Percentiles rank a stretch among this genome's conserved stretches.
These are phyloP conservation scores for Pachycephus smyrnensis DNA, from an alignment of 2,888 invertebrate genomes.

Conservation along the genomic window DNA sequence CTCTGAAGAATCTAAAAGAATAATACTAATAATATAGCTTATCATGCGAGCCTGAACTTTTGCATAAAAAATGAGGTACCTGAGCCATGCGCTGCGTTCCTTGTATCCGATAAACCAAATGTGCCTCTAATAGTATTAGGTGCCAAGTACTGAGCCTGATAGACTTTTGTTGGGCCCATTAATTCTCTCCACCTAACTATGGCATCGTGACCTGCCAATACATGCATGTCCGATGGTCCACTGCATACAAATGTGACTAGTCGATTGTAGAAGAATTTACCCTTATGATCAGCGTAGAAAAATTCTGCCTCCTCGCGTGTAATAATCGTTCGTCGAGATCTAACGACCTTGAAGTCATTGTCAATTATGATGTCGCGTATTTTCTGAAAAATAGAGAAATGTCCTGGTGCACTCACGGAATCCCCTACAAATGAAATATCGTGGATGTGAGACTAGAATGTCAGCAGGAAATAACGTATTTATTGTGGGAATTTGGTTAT, in stretches of 20 bases:
- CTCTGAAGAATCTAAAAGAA: slow-evolving; percentile 77
- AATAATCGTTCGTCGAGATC: slow-evolving; percentile 75
- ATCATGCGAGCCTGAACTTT: neutral
- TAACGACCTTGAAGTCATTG: slow-evolving; percentile 80
- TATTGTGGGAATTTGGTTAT: too few species aligned
- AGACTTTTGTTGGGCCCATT: slow-evolving; percentile 93
- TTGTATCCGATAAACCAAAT: slow-evolving; percentile 92
- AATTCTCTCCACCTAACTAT: slow-evolving; percentile 84
- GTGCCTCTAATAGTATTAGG: slow-evolving; percentile 84
- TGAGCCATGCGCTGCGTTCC: slow-evolving; percentile 95
- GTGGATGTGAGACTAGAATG: too few species aligned
- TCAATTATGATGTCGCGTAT: slow-evolving; percentile 76
- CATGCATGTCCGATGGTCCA: slow-evolving; percentile 85
- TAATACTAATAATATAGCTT: slow-evolving; percentile 13
- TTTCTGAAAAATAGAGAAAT: slow-evolving; percentile 64
- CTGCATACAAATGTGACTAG: slow-evolving; percentile 87
- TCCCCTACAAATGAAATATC: too few species aligned
- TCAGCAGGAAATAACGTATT: too few species aligned
- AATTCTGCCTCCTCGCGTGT: slow-evolving; percentile 74
- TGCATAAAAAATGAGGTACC: slow-evolving; percentile 69
- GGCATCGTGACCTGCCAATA: slow-evolving; percentile 82
- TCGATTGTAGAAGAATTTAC: slow-evolving; percentile 86
- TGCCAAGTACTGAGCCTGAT: slow-evolving; percentile 80
- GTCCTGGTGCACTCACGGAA: slow-evolving; percentile 5
- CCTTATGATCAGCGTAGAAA: slow-evolving; percentile 87